These are phyloP conservation scores for Caenorhabditis imperialis DNA, from an alignment of 2,888 invertebrate genomes.

Conservation along the genomic window DNA sequence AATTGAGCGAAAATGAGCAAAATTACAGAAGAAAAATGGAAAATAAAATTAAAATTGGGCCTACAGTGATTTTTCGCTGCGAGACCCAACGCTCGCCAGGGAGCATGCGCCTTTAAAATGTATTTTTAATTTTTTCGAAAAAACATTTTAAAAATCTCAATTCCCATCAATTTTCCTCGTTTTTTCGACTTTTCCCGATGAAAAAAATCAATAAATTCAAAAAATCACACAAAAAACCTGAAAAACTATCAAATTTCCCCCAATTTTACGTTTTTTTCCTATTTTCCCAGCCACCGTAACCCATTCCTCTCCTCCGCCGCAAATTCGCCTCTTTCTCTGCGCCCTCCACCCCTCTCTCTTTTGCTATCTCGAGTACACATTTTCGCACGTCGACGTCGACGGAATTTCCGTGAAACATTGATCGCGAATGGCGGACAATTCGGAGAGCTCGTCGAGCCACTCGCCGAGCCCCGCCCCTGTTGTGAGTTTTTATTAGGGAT, in stretches of 20 bases:
- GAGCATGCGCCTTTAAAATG: slow-evolving; percentile 30
- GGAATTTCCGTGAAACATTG: no score
- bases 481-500: slow-evolving; percentile 31
- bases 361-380: slow-evolving; percentile 26
- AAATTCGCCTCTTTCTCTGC: background rate
- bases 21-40: background rate
- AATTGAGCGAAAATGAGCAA: background rate
- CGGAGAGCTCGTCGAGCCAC: slow-evolving; percentile 32
- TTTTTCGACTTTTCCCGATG: background rate
- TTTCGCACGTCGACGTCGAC: slow-evolving; percentile 15
- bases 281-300: no score
- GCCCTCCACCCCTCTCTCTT: slow-evolving; percentile 19
- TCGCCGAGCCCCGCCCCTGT: slow-evolving; percentile 31
- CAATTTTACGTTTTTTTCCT: no score
- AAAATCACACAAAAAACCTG: background rate
- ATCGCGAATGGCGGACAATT: slow-evolving; percentile 24
- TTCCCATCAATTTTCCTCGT: background rate
- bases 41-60: slow-evolving; percentile 7
- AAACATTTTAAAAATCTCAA: background rate
- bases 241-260: slow-evolving; percentile 5
- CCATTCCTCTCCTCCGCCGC: background rate
- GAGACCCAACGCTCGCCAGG: background rate
- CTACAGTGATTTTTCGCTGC: background rate
- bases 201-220: background rate
- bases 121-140: slow-evolving; percentile 4